These are phyloP conservation scores for Pteronura brasiliensis DNA, from an alignment of 2,113 vertebrate genomes.

Conservation along the genomic window DNA sequence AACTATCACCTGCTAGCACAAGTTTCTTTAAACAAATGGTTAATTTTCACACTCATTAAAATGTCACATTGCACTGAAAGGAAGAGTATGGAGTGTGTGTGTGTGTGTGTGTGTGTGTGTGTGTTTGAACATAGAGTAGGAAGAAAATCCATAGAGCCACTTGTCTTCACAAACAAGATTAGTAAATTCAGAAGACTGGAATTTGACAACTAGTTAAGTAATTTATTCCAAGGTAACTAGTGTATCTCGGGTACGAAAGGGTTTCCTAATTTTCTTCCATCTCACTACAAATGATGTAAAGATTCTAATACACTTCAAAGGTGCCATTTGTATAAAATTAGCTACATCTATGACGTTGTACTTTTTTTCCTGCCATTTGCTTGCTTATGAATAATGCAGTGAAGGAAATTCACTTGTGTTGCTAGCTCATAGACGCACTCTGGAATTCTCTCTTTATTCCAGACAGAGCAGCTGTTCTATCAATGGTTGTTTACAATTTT, in stretches of 20 bases:
- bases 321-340: neutral
- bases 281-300: neutral
- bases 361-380: neutral
- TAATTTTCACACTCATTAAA: neutral
- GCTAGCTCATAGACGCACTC: neutral
- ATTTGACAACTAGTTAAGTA: neutral
- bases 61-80: neutral
- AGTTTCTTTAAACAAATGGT: neutral
- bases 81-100: neutral
- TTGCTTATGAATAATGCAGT: conserved; percentile 4
- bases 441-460: neutral
- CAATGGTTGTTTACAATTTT: neutral
- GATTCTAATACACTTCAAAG: neutral
- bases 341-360: neutral
- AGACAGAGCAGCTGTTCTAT: conserved; percentile 30
- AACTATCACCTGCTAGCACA: neutral
- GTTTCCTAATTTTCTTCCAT: neutral
- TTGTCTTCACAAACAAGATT: neutral
- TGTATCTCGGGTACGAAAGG: neutral
- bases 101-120: neutral
- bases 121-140: neutral
- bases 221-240: neutral
- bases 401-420: neutral
- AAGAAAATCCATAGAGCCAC: neutral
- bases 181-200: neutral